Evolutionary conservation across 2,113 vertebrate genomes (phyloP), one percentile per base, ranked within the genome.

Genomic region (Haemorhous mexicanus): DNA sequence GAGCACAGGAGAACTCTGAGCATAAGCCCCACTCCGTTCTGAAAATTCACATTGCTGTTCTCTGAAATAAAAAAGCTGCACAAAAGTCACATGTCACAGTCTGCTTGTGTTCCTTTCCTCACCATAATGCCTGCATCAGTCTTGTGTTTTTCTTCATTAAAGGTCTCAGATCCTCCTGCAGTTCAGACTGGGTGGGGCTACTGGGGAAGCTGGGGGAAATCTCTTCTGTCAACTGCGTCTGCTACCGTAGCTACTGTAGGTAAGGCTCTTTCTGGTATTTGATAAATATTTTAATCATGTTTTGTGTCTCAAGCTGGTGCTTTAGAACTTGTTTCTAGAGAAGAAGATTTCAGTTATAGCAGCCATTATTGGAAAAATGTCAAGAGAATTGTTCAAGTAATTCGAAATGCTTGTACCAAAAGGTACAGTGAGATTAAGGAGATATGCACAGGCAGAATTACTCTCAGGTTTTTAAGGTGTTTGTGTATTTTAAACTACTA

Each of bases 141-240:
- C 35, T 93, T 90, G 27, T 47, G 66, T 35, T 95, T 95, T 92
- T 78, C 37, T 96, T 91, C 75, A n/a, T 83, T 95, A 91, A 91
- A 98, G 98, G 96, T 93, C 47, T 94, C 96, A 30, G 91, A 89
- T 89, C 94, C 98, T 93, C 94, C 98, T 39, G 97, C 97, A 49
- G 85, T 98, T 69, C 98, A 98, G 81, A 98, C 97, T 16, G 98
- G 98, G 47, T 99, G 99, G 99, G 99, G 99, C 2, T 99, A 98
- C 89, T 99, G 99, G 99, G 99, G 99, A 53, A 99, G 97, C 96
- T 99, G 99, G 99, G 99, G 99, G 28, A 99, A 99, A 96, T 99
- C 99, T 63, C 96, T 99, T 56, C 92, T 99, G 39, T 99, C 99
- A 72, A 99, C 99, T 50, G 99, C 99, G 8, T 98, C 99, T 59